Conservation (phyloP, 1,140 invertebrate genomes). For the Drosophila serrata region DNA sequence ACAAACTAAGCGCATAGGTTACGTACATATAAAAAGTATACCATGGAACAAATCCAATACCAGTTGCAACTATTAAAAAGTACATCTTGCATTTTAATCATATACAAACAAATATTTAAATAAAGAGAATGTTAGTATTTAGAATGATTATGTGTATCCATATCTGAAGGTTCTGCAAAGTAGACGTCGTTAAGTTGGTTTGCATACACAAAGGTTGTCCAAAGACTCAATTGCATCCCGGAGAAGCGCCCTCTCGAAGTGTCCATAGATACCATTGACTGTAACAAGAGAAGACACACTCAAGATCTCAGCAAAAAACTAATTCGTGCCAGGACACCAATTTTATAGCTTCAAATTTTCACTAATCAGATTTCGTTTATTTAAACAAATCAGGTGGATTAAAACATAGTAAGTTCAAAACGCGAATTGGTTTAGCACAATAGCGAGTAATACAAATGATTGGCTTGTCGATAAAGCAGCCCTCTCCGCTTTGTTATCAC, state of each 20-base stretch:
- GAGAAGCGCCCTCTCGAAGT: background rate
- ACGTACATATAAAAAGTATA: conserved; percentile 69
- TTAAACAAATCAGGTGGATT: conserved; percentile 32
- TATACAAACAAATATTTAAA: conserved; percentile 77
- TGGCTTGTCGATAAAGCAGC: conserved; percentile 2
- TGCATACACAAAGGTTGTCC: too few species aligned
- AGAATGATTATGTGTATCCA: conserved; percentile 1
- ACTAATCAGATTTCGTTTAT: conserved; percentile 10
- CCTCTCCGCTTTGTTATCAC: conserved; percentile 33
- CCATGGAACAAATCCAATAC: conserved; percentile 70
- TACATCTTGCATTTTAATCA: conserved; percentile 79
- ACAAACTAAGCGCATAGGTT: conserved; percentile 64
- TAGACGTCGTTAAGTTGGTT: background rate
- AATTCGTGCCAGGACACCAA: background rate
- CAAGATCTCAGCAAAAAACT: background rate
- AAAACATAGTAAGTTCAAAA: conserved; percentile 27
- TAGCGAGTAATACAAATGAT: conserved; percentile 31
- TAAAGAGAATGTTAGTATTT: conserved; percentile 79
- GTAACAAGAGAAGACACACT: background rate
- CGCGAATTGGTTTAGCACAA: conserved; percentile 55
- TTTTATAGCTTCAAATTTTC: background rate
- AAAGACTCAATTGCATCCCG: too few species aligned
- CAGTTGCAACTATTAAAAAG: conserved; percentile 76
- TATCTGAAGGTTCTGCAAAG: background rate
- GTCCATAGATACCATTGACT: background rate